phyloP scores from a whole-genome alignment of 2,888 invertebrate species.

The Balanococcus diminutus region DNA sequence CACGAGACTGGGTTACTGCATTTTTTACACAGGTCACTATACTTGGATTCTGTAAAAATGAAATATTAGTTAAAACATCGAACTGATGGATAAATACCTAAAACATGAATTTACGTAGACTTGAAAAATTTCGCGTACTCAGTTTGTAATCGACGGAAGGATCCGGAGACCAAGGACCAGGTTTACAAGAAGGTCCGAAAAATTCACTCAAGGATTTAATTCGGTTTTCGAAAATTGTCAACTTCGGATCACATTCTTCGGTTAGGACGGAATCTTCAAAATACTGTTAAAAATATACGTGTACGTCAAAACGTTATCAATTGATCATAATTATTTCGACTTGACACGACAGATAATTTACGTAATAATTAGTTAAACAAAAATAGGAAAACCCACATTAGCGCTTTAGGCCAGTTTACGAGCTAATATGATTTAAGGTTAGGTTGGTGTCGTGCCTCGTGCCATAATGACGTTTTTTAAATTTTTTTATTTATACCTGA shows the following conservation, averaged over 20 bases:
- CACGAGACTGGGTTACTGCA: slow-evolving; percentile 72
- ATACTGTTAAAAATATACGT: slow-evolving; percentile 64
- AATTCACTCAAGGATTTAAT: slow-evolving; percentile 75
- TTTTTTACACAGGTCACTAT: slow-evolving; percentile 74
- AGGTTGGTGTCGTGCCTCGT: neutral
- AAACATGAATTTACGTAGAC: neutral
- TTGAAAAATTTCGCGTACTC: slow-evolving; percentile 64
- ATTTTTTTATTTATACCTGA: slow-evolving; percentile 65
- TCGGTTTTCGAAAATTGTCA: slow-evolving; percentile 77
- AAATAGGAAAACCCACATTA: neutral
- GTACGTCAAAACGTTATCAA: neutral
- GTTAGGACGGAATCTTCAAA: slow-evolving; percentile 76
- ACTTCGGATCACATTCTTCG: slow-evolving; percentile 71
- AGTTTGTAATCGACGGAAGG: slow-evolving; percentile 68
- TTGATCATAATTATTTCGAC: neutral
- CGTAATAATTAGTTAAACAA: neutral
- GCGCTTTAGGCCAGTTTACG: neutral
- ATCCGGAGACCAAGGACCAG: slow-evolving; percentile 83
- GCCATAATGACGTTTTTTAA: neutral
- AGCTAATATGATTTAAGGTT: neutral
- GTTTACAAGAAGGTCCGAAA: slow-evolving; percentile 82
- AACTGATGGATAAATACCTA: neutral
- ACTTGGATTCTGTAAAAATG: slow-evolving; percentile 65
- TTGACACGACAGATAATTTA: neutral
- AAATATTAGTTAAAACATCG: neutral